Evolutionary conservation across 2,888 invertebrate genomes (phyloP).

Genomic region (Brachynemurus nebulosus): DNA sequence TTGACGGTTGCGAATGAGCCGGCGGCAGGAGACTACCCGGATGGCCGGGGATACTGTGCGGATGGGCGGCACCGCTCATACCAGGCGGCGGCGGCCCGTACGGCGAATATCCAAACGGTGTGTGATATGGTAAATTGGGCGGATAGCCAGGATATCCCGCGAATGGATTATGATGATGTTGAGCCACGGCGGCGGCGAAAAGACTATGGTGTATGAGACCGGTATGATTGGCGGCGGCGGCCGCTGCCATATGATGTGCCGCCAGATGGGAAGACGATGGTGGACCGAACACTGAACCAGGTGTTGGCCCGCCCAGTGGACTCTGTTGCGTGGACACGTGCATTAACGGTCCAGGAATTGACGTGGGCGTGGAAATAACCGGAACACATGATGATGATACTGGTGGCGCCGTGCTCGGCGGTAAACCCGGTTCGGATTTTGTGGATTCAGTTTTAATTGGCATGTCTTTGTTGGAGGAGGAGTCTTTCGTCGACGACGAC

Average conservation of each 20-base stretch:
- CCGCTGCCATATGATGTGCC: constrained; percentile 47
- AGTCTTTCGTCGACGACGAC: constrained; percentile 13
- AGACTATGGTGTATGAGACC: constrained; percentile 8
- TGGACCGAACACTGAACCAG: constrained; percentile 24
- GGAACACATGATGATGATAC: constrained; percentile 24
- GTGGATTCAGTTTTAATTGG: constrained; percentile 4
- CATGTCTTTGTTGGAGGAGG: constrained; percentile 1
- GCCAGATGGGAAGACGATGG: constrained; percentile 34
- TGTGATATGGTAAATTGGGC: constrained; percentile 37
- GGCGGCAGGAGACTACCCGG: constrained; percentile 2
- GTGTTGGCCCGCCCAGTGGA: constrained; percentile 35
- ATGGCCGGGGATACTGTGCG: constrained; percentile 3
- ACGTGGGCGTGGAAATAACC: constrained; percentile 41
- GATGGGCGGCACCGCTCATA: constrained; percentile 17
- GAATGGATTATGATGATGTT: constrained; percentile 9
- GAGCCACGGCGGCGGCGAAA: constrained; percentile 9
- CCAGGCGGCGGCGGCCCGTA: constrained; percentile 31
- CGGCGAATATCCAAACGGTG: constrained; percentile 28
- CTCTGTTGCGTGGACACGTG: constrained; percentile 63
- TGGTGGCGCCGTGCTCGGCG: constrained; percentile 22
- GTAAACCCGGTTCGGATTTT: constrained; percentile 1
- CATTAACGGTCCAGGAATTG: constrained; percentile 53
- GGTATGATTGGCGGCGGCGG: constrained; percentile 38
- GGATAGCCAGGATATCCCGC: constrained; percentile 21
- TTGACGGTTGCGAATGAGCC: constrained; percentile 46